Percentiles rank a stretch among this genome's conserved stretches.
phyloP scores from a whole-genome alignment of 2,113 vertebrate species.

The Loxodonta africana region DNA sequence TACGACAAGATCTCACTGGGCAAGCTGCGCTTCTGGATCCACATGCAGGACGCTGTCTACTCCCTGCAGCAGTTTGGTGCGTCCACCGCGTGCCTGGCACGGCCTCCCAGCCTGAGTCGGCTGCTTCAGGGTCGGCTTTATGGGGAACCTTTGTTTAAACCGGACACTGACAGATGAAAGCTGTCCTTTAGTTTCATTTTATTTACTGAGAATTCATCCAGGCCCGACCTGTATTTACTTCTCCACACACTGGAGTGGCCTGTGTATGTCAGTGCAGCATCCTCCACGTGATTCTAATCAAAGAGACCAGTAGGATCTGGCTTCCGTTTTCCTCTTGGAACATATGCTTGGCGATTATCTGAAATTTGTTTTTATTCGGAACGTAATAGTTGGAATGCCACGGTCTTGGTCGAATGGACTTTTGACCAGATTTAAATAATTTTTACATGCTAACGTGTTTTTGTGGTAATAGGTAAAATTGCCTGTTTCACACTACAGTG shows the following conservation, averaged over 20 bases:
- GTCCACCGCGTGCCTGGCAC: background rate
- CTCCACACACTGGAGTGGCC: background rate
- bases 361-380: background rate
- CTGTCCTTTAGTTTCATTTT: background rate
- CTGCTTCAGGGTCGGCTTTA: too few species aligned
- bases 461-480: rapidly evolving
- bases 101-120: too few species aligned
- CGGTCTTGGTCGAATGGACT: background rate
- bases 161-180: too few species aligned
- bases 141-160: too few species aligned
- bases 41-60: slow-evolving; percentile 99
- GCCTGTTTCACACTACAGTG: background rate
- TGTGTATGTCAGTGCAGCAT: background rate
- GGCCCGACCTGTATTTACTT: background rate
- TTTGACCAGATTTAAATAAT: background rate
- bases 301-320: rapidly evolving
- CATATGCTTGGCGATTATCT: background rate
- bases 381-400: background rate
- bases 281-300: too few species aligned
- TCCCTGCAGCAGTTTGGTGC: slow-evolving; percentile 97
- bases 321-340: background rate
- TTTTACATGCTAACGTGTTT: background rate
- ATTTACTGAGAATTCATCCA: background rate
- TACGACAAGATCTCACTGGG: slow-evolving; percentile 98
- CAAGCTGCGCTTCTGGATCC: slow-evolving; percentile 97